Evolutionary conservation across 2,888 invertebrate species (phyloP), one percentile per base, ranked within the genome.

Genomic region (Rotaria socialis): DNA sequence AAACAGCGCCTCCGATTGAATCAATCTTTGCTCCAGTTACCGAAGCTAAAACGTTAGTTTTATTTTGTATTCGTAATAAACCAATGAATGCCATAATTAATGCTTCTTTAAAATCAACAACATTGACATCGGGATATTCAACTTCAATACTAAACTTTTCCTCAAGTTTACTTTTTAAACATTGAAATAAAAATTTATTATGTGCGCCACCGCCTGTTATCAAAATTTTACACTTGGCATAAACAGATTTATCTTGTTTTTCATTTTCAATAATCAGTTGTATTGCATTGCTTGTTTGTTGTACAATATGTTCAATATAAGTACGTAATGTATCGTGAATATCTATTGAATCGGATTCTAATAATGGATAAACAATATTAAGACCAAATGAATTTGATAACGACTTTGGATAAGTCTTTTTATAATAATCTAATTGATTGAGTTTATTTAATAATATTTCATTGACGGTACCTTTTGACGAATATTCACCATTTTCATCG

Each of bases 141-240:
- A 47, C 24, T 8, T 80, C 47, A n/a, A 80, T 80, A 8, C 11
- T 1, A 47, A 80, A 80, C 24, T 43, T 24, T 24, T 47, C 8
- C 4, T 47, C 4, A n/a, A 80, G n/a, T 80, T 47, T 10, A 24
- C 1, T 87, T 43, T 87, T 86, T 50, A 90, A 88, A 11, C 86
- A 50, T 24, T 88, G 74, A 84, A 89, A 88, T 27, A 90, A 88
- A 87, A 88, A 89, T 67, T 88, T 88, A 88, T 90, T 90, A 86
- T 89, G 88, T 56, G 90, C 89, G n/a, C 90, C 90, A 14, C 90
- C 90, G 16, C 90, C 90, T 5, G 90, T 90, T 19, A 90, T 88
- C 27, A 90, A 88, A 41, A 90, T 88, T 41, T 88, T 88, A 1
- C 50, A 85, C 27, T 60, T 60, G 0, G 19, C 6, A 84, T 55